Evolutionary conservation across 2,113 vertebrate species (phyloP), one percentile per base, ranked within the genome.

Genomic region (Labrus mixtus): DNA sequence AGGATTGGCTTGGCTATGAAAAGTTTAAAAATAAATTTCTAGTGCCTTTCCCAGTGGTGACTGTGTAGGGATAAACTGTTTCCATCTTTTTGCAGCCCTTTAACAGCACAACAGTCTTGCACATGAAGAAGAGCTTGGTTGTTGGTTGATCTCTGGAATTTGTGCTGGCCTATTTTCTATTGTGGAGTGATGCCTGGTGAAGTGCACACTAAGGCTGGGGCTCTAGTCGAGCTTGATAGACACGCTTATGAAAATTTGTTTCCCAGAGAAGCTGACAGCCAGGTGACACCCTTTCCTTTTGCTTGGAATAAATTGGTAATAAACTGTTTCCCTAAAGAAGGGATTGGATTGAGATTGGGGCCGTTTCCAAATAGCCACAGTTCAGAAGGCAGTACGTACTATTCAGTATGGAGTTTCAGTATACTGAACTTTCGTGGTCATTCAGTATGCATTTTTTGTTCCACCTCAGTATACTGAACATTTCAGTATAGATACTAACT

Each of bases 61-160:
- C 53, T 22, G 11, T 45, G 48, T 46, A 53, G 55, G 51, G 7
- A 36, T 19, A 41, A 10, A 23, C 41, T 48, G 23, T 69, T 65
- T 61, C 41, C 23, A 11, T 37, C 33, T 4, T 43, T 68, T 62
- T 59, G 45, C 33, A 51, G 76, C 50, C 50, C 22, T n/a, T n/a
- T 29, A 23, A 53, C 33, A 58, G 64, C 41, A 77, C 51, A 68
- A 56, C 45, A 8, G 20, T 50, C 13, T 16, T 4, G 13, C 51
- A 56, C 66, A 45, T 20, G 10, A 65, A 76, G 63, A 51, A 20
- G 46, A 65, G 37, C n/a, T 2, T 7, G 58, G 51, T 23, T 51
- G 50, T 55, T 79, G 76, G 73, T 67, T 72, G 57, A 19, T 54
- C 72, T 48, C 39, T 71, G 76, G 79, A 84, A 84, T 86, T 73